Base-by-base conservation (phyloP, 2,888 invertebrate species). In the Cantharis flavilabris region DNA sequence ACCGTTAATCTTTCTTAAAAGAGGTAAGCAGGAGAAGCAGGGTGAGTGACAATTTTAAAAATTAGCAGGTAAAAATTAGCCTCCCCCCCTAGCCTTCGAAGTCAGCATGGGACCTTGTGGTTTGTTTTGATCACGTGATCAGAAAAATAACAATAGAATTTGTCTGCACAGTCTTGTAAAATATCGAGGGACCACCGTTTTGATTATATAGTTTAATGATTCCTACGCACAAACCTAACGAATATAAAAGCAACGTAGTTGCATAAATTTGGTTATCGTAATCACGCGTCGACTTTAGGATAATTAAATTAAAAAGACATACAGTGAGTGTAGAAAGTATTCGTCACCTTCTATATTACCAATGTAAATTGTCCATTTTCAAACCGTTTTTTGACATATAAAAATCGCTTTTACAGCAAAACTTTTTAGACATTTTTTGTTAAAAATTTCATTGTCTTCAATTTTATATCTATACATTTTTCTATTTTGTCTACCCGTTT, bases 61-160 rank as follows among this genome's bases (percentile, higher is more conserved):
- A 5, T n/a, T 33, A 30, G 30, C 13, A 33, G 33, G 33, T 33
- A 33, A 30, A 10, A 30, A 11, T 30, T 11, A 33, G n/a, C 49
- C 49, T 7, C 49, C 49, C 49, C 3, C 49, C 7, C 9, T 49
- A 49, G n/a, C 49, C 49, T 7, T n/a, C 13, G 2, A n/a, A 49
- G n/a, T 49, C 90, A 79, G 88, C 88, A 79, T 86, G 91, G 83
- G 83, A 80, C 89, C 85, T 67, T 67, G 65, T 3, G 65, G 20
- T 67, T 67, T 69, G 71, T 75, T 69, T 13, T 63, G 62, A 73
- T 70, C 76, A 73, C 77, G 73, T 74, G 30, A 63, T 76, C 79
- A 81, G 79, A 78, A 77, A 75, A 80, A 77, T 72, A 64, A 69
- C 69, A 73, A 14, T 23, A 26, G 49, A 67, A 73, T 16, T 28